A percentile compares a stretch with the other conserved stretches of the same genome.
phyloP scores from a whole-genome alignment of 2,888 invertebrate genomes.

The Lamellibrachia columna region DNA sequence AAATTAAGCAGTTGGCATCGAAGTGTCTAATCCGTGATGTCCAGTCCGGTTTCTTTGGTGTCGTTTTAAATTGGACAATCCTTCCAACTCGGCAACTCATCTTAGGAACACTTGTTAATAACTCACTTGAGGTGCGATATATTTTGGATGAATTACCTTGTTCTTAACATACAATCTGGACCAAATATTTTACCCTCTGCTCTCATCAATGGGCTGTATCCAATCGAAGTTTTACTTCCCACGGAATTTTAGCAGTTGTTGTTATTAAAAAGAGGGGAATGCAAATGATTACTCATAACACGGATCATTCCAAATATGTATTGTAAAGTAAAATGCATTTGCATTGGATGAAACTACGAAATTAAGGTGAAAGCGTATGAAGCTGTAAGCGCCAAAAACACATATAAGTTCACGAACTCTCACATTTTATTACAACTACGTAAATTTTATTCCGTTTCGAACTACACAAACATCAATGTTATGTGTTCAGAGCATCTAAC shows the following conservation, averaged over 20 bases:
- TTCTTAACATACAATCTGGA: neutral
- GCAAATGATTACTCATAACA: neutral
- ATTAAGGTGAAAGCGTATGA: neutral
- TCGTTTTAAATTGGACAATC: neutral
- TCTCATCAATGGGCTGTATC: neutral
- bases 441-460: neutral
- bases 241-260: neutral
- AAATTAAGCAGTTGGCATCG: neutral
- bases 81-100: neutral
- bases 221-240: neutral
- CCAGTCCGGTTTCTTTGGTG: neutral
- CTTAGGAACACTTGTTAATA: neutral
- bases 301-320: neutral
- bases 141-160: neutral
- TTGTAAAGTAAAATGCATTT: neutral
- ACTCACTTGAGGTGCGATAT: neutral
- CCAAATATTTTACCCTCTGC: neutral
- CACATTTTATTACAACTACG: conserved; percentile 6
- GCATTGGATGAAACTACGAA: neutral
- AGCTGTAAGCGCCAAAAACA: neutral
- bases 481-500: neutral
- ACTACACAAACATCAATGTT: neutral
- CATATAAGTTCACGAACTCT: neutral
- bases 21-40: neutral
- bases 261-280: neutral